These are phyloP conservation scores for Drosophila nigricruria DNA, from an alignment of 2,888 invertebrate genomes.

Conservation along the genomic window DNA sequence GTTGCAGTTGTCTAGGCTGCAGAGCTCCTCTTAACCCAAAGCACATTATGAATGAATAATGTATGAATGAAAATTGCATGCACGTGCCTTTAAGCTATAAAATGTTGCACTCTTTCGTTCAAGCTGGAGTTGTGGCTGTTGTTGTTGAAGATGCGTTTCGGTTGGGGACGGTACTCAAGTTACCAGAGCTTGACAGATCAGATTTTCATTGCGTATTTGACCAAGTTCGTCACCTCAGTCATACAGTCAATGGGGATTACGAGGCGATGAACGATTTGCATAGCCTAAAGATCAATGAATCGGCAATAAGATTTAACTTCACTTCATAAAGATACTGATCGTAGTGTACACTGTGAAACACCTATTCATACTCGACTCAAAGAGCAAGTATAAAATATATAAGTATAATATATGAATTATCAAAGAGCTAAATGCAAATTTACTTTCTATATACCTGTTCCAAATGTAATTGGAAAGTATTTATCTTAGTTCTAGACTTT, in stretches of 20 bases:
- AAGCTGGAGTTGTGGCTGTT: conserved; percentile 20
- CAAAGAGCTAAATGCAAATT: background rate
- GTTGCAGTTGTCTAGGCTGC: conserved; percentile 40
- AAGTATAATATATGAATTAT: no score
- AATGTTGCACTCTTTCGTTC: conserved; percentile 67
- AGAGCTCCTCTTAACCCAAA: conserved; percentile 54
- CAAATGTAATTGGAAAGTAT: background rate
- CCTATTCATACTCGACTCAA: background rate
- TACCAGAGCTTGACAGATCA: conserved; percentile 53
- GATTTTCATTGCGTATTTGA: conserved; percentile 46
- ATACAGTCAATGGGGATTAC: conserved; percentile 12
- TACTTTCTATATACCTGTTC: background rate
- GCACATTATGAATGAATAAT: conserved; percentile 83
- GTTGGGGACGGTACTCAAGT: conserved; percentile 40
- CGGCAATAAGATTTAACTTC: background rate
- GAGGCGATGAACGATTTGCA: background rate
- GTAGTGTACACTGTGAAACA: background rate
- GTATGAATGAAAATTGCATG: conserved; percentile 83
- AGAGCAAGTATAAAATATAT: background rate
- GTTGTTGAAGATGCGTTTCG: conserved; percentile 48
- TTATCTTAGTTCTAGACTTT: no score
- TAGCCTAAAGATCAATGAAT: conserved; percentile 1
- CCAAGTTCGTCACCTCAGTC: conserved; percentile 54
- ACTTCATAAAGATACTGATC: background rate
- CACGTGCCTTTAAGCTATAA: conserved; percentile 82